Percentiles rank a stretch among this genome's conserved stretches.
Evolutionary conservation across 2,888 invertebrate species (phyloP).

Genomic region (Pimpla rufipes): DNA sequence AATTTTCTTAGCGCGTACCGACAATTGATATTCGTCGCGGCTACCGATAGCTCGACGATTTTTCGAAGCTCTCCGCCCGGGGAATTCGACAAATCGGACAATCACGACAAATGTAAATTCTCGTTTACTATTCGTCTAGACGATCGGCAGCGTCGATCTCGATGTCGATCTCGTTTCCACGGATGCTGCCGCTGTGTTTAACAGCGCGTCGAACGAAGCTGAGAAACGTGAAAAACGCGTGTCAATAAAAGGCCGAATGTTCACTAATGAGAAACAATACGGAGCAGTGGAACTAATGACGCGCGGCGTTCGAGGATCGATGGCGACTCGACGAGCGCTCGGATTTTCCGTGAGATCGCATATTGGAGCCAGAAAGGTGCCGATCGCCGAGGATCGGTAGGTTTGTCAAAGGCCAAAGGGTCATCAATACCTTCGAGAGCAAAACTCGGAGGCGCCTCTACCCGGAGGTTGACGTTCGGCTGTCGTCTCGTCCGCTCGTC

Average conservation of each 20-base stretch:
- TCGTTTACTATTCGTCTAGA: slow-evolving; percentile 65
- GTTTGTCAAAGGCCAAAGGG: slow-evolving; percentile 54
- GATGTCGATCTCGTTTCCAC: slow-evolving; percentile 44
- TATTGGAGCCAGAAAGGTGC: slow-evolving; percentile 43
- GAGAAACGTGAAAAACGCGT: slow-evolving; percentile 58
- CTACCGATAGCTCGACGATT: background rate
- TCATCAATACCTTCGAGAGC: slow-evolving; percentile 51
- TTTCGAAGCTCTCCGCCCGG: too few relatives aligned
- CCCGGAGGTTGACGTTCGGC: slow-evolving; percentile 53
- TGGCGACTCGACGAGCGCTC: slow-evolving; percentile 37
- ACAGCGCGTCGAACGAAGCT: background rate
- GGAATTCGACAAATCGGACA: background rate
- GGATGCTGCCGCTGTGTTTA: background rate
- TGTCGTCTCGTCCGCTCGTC: slow-evolving; percentile 68
- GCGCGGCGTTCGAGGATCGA: slow-evolving; percentile 9
- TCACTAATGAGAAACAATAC: slow-evolving; percentile 22
- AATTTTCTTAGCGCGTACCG: too few relatives aligned
- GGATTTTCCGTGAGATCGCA: slow-evolving; percentile 5
- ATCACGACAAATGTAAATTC: slow-evolving; percentile 41
- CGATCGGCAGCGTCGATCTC: slow-evolving; percentile 45
- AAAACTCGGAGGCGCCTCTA: slow-evolving; percentile 12
- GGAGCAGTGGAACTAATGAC: slow-evolving; percentile 43
- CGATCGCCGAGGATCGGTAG: slow-evolving; percentile 52
- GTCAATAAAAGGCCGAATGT: slow-evolving; percentile 40
- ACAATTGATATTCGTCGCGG: background rate